Evolutionary conservation across 2,797 vertebrate genomes (phyloP).

Genomic region (Sebastes hopkinsi): DNA sequence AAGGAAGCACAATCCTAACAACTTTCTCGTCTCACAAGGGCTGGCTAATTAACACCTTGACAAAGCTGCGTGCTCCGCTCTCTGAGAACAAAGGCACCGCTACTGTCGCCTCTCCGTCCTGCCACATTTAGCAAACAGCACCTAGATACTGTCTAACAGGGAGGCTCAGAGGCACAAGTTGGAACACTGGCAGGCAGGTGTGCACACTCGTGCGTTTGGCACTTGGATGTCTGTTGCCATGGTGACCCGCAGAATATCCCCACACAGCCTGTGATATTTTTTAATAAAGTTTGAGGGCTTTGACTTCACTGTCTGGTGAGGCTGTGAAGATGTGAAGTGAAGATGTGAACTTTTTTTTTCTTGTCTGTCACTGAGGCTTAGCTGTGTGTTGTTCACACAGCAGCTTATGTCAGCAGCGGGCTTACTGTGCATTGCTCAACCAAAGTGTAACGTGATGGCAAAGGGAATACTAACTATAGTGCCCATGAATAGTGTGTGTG

Average conservation of each 20-base stretch:
- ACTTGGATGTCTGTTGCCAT: slow-evolving; percentile 81
- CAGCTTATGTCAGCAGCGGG: slow-evolving; percentile 17
- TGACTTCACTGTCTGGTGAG: slow-evolving; percentile 63
- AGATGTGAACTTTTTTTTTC: slow-evolving; percentile 26
- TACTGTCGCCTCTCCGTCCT: slow-evolving; percentile 53
- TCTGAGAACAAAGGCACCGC: slow-evolving; percentile 57
- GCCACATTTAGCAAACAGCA: slow-evolving; percentile 57
- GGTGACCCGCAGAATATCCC: slow-evolving; percentile 76
- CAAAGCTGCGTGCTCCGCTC: slow-evolving; percentile 32
- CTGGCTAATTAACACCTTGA: slow-evolving; percentile 74
- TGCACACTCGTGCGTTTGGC: slow-evolving; percentile 56
- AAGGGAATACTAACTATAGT: slow-evolving; percentile 40
- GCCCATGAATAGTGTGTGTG: slow-evolving; percentile 34
- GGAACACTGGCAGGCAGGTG: slow-evolving; percentile 69
- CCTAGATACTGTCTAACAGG: slow-evolving; percentile 52
- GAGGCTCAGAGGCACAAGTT: slow-evolving; percentile 53
- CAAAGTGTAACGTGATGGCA: slow-evolving; percentile 17
- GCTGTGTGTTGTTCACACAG: slow-evolving; percentile 10
- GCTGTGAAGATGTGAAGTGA: slow-evolving; percentile 37
- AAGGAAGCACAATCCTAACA: slow-evolving; percentile 46
- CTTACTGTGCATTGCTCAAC: slow-evolving; percentile 21
- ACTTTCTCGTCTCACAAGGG: slow-evolving; percentile 50
- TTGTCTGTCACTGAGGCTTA: slow-evolving; percentile 11
- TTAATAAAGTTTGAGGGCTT: slow-evolving; percentile 72
- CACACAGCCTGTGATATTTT: slow-evolving; percentile 69